Base-by-base conservation (phyloP, 2,797 vertebrate species). In the Enteromius treurensis region DNA sequence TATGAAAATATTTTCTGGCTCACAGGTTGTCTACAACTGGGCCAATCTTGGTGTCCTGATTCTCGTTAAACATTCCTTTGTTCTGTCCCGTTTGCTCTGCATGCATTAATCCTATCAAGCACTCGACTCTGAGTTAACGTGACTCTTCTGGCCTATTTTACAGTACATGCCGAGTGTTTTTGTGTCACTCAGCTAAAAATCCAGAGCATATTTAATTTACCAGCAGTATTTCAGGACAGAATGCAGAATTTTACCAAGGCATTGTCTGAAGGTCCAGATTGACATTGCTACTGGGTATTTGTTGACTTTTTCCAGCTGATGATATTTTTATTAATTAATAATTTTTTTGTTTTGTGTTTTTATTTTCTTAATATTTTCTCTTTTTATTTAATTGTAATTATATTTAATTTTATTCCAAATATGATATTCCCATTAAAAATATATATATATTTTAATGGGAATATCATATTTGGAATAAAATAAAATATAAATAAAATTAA, bases 71-170 rank as follows among this genome's bases (percentile, higher is more conserved):
- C 74, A 58, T 65, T 65, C 71, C 69, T 67, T 81, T 85, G 77
- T 83, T 85, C 78, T 49, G 70, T 79, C 60, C 86, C 21, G 62
- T 69, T 67, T 86, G 79, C 82, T 71, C 80, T 62, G 45, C 47
- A 70, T 80, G 45, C 62, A 77, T 40, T 93, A 92, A 93, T 94
- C 91, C 91, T 71, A 76, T 91, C 90, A 91, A 83, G 88, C 86
- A 85, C 86, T 91, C 87, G 74, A 42, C 19, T 15, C 14, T 0
- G 53, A 62, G 69, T 45, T 62, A 65, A 58, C 34, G 26, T 53
- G 37, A 79, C 49, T 79, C 37, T 34, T 80, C 34, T 83, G 60
- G 78, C 65, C 65, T 81, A 29, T 81, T 83, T 71, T 53, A 6
- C 64, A 68, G 49, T 37, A 32, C 17, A 13, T 34, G 40, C 11